A percentile compares a stretch with the other conserved stretches of the same genome.
Evolutionary conservation across 1,140 invertebrate genomes (phyloP).

Genomic region (Drosophila teissieri): DNA sequence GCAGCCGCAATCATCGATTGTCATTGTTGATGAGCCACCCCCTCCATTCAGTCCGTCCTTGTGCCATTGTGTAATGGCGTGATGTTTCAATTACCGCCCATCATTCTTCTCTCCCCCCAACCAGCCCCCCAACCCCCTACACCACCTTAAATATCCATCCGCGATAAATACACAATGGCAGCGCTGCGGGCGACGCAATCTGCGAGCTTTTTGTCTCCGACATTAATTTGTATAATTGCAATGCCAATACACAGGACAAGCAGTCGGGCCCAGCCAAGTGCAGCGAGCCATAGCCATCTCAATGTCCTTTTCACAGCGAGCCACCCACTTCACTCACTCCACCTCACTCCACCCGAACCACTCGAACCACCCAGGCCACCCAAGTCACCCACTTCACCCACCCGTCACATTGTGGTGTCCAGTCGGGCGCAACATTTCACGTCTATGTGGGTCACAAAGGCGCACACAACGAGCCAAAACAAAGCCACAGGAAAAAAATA

Average conservation of each 20-base stretch:
- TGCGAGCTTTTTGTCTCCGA: slow-evolving; percentile 55
- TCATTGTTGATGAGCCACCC: slow-evolving; percentile 29
- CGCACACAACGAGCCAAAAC: slow-evolving; percentile 9
- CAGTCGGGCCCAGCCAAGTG: slow-evolving; percentile 16
- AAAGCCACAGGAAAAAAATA: slow-evolving; percentile 10
- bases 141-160: too few species aligned
- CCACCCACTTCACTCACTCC: too few species aligned
- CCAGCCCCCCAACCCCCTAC: too few species aligned
- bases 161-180: slow-evolving; percentile 26
- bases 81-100: slow-evolving; percentile 44
- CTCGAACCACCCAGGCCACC: not conserved
- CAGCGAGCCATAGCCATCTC: slow-evolving; percentile 29
- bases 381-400: not conserved
- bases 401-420: slow-evolving; percentile 26
- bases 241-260: slow-evolving; percentile 48
- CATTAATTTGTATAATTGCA: slow-evolving; percentile 79
- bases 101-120: too few species aligned
- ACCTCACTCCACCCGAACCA: too few species aligned
- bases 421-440: slow-evolving; percentile 50
- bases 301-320: slow-evolving; percentile 8
- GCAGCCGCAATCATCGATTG: slow-evolving; percentile 38
- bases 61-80: slow-evolving; percentile 43
- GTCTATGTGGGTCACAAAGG: slow-evolving; percentile 62
- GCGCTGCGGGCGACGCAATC: slow-evolving; percentile 40
- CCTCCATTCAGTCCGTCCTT: not conserved